These are phyloP conservation scores for Lepilemur septentrionalis DNA, from an alignment of 2,797 vertebrate species.

Conservation along the genomic window DNA sequence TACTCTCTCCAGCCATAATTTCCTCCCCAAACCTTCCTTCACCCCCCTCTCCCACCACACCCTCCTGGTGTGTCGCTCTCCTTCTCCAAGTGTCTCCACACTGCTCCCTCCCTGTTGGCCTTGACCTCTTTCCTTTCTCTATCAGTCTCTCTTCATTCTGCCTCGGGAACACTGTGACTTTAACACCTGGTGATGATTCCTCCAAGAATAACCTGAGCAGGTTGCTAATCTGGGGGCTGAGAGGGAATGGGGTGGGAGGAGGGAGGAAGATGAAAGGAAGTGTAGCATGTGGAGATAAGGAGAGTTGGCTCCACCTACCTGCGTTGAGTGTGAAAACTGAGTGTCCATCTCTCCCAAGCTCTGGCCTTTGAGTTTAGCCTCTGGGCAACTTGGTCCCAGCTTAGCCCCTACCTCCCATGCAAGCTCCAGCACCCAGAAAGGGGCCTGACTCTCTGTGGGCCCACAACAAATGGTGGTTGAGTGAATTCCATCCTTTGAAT, in stretches of 20 bases:
- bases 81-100: not conserved
- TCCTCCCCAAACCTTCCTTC: too few relatives aligned
- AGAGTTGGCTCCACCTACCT: not conserved
- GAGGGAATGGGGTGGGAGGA: constrained; percentile 3
- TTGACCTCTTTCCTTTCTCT: constrained; percentile 18
- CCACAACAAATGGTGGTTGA: not conserved
- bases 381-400: not conserved
- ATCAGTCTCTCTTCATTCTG: constrained; percentile 30
- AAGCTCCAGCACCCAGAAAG: not conserved
- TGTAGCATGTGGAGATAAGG: not conserved
- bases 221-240: constrained; percentile 64
- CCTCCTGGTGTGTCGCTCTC: not conserved
- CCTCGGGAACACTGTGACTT: constrained; percentile 44
- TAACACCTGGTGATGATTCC: constrained; percentile 61
- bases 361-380: constrained; percentile 20
- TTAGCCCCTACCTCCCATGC: not conserved
- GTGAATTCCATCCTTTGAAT: not conserved
- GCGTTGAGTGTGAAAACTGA: not conserved
- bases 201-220: constrained; percentile 66
- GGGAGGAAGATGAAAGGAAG: not conserved
- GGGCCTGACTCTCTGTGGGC: not conserved
- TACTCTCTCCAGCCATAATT: not conserved
- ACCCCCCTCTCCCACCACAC: too few relatives aligned
- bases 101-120: not conserved
- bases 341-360: not conserved